Evolutionary conservation across 2,888 invertebrate species (phyloP).

Genomic region (Salticus scenicus): DNA sequence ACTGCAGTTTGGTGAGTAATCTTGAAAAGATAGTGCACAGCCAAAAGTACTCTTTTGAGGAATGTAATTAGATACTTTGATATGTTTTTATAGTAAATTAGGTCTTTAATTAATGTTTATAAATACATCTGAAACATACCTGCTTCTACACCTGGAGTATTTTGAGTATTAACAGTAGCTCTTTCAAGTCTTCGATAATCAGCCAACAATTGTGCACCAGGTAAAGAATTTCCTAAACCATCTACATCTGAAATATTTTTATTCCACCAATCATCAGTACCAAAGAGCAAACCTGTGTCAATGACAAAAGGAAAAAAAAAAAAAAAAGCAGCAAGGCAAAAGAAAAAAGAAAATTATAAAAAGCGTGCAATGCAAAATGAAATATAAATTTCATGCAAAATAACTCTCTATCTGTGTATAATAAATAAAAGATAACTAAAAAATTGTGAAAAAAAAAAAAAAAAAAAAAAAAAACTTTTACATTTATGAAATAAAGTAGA

Average conservation of each 20-base stretch:
- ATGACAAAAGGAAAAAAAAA: slow-evolving; percentile 6
- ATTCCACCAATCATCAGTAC: slow-evolving; percentile 63
- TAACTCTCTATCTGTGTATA: background rate
- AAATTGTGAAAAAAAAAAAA: background rate
- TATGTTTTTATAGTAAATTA: no score
- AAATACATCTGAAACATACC: no score
- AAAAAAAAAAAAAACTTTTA: background rate
- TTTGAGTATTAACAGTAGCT: slow-evolving; percentile 83
- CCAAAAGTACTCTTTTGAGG: no score
- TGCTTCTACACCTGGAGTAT: slow-evolving; percentile 84
- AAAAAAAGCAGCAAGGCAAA: background rate
- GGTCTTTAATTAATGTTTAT: no score
- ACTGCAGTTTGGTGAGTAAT: no score
- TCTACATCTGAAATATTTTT: slow-evolving; percentile 82
- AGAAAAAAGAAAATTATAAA: slow-evolving; percentile 33
- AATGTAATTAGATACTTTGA: no score
- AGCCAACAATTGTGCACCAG: slow-evolving; percentile 85
- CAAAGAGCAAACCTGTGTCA: slow-evolving; percentile 61
- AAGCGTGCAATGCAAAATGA: slow-evolving; percentile 40
- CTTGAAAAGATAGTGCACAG: no score
- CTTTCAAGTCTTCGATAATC: slow-evolving; percentile 90
- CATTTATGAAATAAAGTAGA: background rate
- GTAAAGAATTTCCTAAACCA: slow-evolving; percentile 84
- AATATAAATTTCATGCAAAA: background rate
- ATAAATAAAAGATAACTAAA: background rate